These are phyloP conservation scores for Euproctis similis DNA, from an alignment of 2,888 invertebrate genomes.

Conservation along the genomic window DNA sequence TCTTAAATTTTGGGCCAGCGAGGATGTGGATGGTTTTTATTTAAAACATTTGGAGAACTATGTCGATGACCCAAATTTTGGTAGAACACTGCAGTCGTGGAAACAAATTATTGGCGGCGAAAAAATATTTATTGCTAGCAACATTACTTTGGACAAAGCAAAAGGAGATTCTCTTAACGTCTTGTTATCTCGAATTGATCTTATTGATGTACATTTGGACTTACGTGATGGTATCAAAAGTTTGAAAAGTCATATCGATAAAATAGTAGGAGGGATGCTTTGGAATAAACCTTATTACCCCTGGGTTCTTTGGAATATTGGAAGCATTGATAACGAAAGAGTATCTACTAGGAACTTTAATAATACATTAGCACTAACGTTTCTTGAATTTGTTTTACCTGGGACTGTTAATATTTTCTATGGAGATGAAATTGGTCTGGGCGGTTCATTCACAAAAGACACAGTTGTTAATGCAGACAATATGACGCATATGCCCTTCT, in stretches of 20 bases:
- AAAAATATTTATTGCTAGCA: conserved; percentile 80
- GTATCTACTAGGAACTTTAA: conserved; percentile 76
- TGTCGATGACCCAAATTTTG: conserved; percentile 76
- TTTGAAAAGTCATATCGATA: conserved; percentile 76
- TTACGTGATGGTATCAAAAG: conserved; percentile 72
- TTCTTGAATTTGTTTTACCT: conserved; percentile 88
- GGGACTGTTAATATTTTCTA: conserved; percentile 92
- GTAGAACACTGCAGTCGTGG: conserved; percentile 79
- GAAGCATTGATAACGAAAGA: conserved; percentile 78
- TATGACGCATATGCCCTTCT: conserved; percentile 83
- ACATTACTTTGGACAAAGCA: conserved; percentile 69
- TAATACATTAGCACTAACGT: conserved; percentile 79
- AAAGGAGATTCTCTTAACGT: conserved; percentile 69
- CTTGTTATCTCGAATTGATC: conserved; percentile 80
- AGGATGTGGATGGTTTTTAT: conserved; percentile 92
- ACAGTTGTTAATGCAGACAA: conserved; percentile 65
- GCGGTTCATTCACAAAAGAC: conserved; percentile 75
- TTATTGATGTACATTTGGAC: conserved; percentile 82
- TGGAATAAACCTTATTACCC: conserved; percentile 79
- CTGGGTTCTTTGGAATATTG: conserved; percentile 88
- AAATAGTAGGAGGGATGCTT: conserved; percentile 72
- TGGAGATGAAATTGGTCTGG: conserved; percentile 90
- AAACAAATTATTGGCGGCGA: conserved; percentile 78
- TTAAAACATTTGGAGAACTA: conserved; percentile 85
- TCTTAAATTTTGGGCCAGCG: conserved; percentile 58